Conservation (phyloP, 2,113 vertebrate genomes). For the Tor tambroides region DNA sequence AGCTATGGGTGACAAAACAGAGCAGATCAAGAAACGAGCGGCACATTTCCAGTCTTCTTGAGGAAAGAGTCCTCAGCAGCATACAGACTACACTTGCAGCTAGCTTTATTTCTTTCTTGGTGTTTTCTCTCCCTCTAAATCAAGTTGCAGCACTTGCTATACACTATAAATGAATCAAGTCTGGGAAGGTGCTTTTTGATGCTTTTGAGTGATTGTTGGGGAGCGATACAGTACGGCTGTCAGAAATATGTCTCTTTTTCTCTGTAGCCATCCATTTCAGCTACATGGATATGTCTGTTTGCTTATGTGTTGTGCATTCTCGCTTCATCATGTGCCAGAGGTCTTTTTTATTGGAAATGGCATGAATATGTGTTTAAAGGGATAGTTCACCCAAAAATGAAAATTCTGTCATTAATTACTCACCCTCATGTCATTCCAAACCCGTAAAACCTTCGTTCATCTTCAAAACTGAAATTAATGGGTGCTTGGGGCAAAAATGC, state of each 20-base stretch:
- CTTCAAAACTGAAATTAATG: no score
- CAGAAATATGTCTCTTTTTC: not conserved
- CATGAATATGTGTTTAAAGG: not conserved
- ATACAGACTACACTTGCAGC: constrained; percentile 29
- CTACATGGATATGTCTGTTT: constrained; percentile 12
- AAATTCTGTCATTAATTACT: no score
- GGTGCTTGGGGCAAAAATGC: no score
- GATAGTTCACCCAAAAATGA: no score
- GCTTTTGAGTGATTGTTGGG: constrained; percentile 48
- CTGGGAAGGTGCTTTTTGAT: constrained; percentile 46
- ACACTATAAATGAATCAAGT: constrained; percentile 56
- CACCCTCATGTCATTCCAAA: no score
- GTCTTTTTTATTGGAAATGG: not conserved
- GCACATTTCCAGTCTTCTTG: constrained; percentile 61
- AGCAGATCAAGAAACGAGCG: constrained; percentile 56
- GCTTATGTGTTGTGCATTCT: constrained; percentile 22
- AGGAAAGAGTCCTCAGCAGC: constrained; percentile 56
- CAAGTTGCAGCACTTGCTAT: constrained; percentile 49
- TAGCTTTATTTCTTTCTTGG: constrained; percentile 45
- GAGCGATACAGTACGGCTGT: constrained; percentile 26
- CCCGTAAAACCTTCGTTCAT: no score
- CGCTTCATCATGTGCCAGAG: not conserved
- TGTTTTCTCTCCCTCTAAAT: constrained; percentile 19
- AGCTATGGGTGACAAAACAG: constrained; percentile 63
- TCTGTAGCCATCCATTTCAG: not conserved